Evolutionary conservation across 2,113 vertebrate genomes (phyloP), one percentile per base, ranked within the genome.

Genomic region (Lipotes vexillifer): DNA sequence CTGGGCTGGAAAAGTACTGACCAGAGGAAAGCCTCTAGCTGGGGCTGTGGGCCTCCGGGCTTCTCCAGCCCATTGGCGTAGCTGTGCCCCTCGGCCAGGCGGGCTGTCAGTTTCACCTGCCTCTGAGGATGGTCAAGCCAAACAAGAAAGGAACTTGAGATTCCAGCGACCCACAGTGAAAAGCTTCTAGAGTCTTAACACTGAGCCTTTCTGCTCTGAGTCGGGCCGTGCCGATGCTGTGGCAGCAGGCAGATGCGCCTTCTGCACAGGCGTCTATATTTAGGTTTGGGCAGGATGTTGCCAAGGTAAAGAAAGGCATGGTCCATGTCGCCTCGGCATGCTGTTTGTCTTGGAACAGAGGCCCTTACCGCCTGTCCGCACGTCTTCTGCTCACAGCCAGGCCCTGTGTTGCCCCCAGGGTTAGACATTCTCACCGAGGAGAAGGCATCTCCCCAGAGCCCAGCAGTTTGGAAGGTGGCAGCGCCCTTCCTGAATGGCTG

Each of bases 261-360:
- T 49, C 92, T 72, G 38, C 68, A 25, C 11, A 82, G 59, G 69
- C 92, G 12, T 83, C 96, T 94, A 2, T 88, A 83, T 96, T 98
- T 97, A 96, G 91, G 94, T 77, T 8, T 0, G 2, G 86, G 25
- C 92, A 20, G 3, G 8, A 77, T 25, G 33, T 52, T 96, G 98
- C 97, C 94, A 94, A 97, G 98, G 97, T 92, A 97, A 77, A 98
- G 96, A 97, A 49, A 87, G 74, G 75, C 36, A 38, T 88, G 52
- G 86, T 92, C 57, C 71, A 21, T 92, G 90, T 97, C n/a, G 31
- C 89, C 88, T 68, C 89, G 78, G 49, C 75, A 74, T 46, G 6
- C 77, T 93, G 83, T 97, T 97, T 94, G 46, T 88, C 92, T 97
- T 96, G 96, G 91, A 97, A 59, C 90, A 25, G 71, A n/a, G 71